These are phyloP conservation scores for Ranitomeya variabilis DNA, from an alignment of 2,113 vertebrate genomes.

Conservation along the genomic window DNA sequence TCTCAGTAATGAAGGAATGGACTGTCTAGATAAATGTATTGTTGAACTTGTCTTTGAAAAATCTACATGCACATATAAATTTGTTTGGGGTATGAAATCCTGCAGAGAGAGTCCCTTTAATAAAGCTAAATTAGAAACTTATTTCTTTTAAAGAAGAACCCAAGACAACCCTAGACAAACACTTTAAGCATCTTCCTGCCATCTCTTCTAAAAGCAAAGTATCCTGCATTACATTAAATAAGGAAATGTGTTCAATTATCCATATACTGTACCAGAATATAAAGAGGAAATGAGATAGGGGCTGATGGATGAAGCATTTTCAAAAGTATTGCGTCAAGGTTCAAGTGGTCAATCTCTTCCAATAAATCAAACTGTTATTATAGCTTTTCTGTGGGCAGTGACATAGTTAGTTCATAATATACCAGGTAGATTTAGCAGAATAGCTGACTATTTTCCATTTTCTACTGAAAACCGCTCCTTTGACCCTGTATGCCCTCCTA, in stretches of 20 bases:
- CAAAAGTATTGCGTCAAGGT: conserved; percentile 16
- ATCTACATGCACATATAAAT: no score
- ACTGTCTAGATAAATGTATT: no score
- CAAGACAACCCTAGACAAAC: no score
- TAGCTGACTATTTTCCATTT: background rate
- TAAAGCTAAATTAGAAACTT: background rate
- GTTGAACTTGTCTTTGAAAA: no score
- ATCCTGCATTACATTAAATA: background rate
- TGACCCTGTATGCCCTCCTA: conserved; percentile 35
- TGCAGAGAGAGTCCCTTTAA: background rate
- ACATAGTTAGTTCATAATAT: conserved; percentile 40
- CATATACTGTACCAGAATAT: background rate
- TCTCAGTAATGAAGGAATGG: no score
- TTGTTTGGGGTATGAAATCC: no score
- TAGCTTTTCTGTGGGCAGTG: conserved; percentile 13
- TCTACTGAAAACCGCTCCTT: conserved; percentile 20
- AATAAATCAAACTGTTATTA: conserved; percentile 32
- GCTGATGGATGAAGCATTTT: conserved; percentile 3
- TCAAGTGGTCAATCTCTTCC: conserved; percentile 17
- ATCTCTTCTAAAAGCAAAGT: background rate
- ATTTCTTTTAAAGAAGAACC: no score
- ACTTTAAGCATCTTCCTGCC: no score
- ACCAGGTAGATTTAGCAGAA: background rate
- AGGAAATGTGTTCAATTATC: conserved; percentile 19
- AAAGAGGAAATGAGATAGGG: background rate